phyloP scores from a whole-genome alignment of 2,888 invertebrate species.

The Leptopilina myrica region DNA sequence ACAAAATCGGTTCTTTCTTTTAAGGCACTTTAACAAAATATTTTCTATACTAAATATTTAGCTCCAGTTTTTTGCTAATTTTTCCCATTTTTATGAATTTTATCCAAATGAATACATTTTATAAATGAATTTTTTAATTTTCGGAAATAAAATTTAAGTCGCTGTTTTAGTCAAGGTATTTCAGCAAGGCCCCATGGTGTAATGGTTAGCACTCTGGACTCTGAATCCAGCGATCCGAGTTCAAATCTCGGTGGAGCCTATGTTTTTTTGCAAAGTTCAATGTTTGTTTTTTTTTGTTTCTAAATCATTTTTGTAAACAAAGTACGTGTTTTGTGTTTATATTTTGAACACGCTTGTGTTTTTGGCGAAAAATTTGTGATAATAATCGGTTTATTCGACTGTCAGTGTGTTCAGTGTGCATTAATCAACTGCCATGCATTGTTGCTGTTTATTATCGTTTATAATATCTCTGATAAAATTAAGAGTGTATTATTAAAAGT shows the following conservation, averaged over 20 bases:
- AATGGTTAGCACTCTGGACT: slow-evolving; percentile 89
- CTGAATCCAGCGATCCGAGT: slow-evolving; percentile 89
- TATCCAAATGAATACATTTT: no score
- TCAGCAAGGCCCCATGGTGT: slow-evolving; percentile 82
- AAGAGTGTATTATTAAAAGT: neutral
- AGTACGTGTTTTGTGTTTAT: neutral
- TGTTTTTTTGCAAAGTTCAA: neutral
- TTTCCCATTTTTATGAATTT: no score
- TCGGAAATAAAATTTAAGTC: no score
- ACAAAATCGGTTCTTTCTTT: no score
- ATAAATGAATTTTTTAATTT: no score
- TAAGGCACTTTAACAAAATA: no score
- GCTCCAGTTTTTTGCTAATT: no score
- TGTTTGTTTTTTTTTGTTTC: neutral
- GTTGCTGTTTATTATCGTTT: neutral
- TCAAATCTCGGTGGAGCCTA: slow-evolving; percentile 87
- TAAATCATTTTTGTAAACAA: neutral
- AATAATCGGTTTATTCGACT: neutral
- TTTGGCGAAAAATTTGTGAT: neutral
- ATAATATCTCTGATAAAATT: slow-evolving; percentile 16
- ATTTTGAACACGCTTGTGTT: neutral
- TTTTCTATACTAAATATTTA: no score
- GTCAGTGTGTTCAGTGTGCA: neutral
- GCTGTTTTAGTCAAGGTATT: neutral
- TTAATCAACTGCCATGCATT: neutral